These are phyloP conservation scores for Balearica regulorum DNA, from an alignment of 2,797 vertebrate genomes.

Conservation along the genomic window DNA sequence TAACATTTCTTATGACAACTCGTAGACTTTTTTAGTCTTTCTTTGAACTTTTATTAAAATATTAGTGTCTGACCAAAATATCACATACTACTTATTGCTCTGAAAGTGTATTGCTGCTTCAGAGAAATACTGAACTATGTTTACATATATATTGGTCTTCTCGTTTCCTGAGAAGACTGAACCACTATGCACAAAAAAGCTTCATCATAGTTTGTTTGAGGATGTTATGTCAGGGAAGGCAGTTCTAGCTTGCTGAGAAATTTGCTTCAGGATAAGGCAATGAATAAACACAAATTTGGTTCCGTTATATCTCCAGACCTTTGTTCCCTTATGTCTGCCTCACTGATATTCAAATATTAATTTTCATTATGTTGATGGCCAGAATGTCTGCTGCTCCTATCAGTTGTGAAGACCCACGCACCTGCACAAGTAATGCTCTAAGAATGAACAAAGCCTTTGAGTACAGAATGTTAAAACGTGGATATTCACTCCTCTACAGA, in stretches of 20 bases:
- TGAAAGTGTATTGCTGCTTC: neutral
- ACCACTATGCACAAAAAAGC: neutral
- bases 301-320: neutral
- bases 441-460: neutral
- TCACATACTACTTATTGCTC: neutral
- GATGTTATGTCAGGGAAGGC: neutral
- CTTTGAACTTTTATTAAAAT: neutral
- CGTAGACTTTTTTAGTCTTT: neutral
- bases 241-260: neutral
- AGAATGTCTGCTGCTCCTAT: neutral
- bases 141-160: too few relatives aligned
- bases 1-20: neutral
- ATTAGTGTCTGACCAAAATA: neutral
- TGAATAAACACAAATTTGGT: neutral
- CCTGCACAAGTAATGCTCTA: neutral
- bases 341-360: neutral
- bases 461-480: neutral
- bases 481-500: neutral
- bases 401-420: fast-evolving
- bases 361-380: neutral
- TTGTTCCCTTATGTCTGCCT: neutral
- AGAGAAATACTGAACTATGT: neutral
- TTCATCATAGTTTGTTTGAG: neutral
- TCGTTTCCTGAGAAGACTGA: neutral
- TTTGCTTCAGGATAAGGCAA: neutral